Evolutionary conservation across 2,113 vertebrate genomes (phyloP).

Genomic region (Rattus rattus): DNA sequence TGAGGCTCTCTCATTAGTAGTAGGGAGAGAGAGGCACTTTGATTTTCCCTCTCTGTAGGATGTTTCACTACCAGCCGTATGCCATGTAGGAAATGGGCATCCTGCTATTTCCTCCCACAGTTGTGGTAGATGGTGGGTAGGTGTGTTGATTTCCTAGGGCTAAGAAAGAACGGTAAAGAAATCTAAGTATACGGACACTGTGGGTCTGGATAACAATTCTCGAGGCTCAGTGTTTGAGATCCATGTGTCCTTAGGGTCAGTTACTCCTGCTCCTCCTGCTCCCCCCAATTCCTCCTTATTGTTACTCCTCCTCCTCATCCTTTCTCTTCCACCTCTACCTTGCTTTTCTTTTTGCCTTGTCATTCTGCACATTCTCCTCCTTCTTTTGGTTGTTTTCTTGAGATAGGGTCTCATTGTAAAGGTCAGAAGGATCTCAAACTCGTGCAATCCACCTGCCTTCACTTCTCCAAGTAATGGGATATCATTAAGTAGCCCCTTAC

Average conservation of each 20-base stretch:
- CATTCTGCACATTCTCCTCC: too few species aligned
- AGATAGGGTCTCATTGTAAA: background rate
- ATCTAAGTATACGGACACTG: background rate
- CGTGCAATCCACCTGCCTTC: too few species aligned
- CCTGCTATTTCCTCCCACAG: background rate
- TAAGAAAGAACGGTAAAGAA: background rate
- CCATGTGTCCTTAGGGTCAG: background rate
- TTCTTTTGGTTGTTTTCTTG: background rate
- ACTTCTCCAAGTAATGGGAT: too few species aligned
- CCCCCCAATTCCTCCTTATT: background rate
- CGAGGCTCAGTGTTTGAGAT: background rate
- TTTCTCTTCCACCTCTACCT: background rate
- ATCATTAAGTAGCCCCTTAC: background rate
- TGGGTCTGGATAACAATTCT: background rate
- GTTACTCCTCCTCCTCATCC: background rate
- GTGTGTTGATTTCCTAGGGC: background rate
- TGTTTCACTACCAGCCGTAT: background rate
- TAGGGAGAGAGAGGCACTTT: background rate
- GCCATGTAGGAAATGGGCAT: background rate
- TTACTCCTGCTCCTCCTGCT: background rate
- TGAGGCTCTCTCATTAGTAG: background rate
- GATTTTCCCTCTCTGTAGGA: accelerated
- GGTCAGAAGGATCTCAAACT: background rate
- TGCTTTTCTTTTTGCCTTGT: too few species aligned
- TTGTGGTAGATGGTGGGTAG: background rate